Conservation (phyloP, 2,888 invertebrate species). For the Andrena hattorfiana region DNA sequence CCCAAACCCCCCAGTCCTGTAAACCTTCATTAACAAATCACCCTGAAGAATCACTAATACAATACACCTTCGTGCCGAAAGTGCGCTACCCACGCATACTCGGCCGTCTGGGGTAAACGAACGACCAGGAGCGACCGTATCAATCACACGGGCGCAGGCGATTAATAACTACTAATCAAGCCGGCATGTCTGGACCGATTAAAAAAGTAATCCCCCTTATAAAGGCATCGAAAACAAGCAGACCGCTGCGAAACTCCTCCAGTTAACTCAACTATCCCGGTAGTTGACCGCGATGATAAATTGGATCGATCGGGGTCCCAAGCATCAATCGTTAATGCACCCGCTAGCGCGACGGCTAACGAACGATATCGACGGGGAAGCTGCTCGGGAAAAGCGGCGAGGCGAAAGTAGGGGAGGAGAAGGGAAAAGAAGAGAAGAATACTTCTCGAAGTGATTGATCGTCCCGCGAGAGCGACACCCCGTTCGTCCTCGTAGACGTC, state of each 20-base stretch:
- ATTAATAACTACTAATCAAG: slow-evolving; percentile 6
- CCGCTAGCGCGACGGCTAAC: slow-evolving; percentile 42
- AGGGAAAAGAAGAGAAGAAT: slow-evolving; percentile 50
- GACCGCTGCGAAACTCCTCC: background rate
- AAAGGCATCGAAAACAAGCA: background rate
- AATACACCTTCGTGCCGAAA: too few relatives aligned
- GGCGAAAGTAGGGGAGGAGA: slow-evolving; percentile 22
- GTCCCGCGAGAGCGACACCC: slow-evolving; percentile 67
- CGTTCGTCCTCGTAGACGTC: slow-evolving; percentile 52
- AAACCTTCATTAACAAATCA: too few relatives aligned
- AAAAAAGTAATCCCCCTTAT: background rate
- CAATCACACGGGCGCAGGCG: background rate
- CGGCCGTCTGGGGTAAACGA: background rate
- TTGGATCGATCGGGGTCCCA: background rate
- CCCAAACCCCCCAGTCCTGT: too few relatives aligned
- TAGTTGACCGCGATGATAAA: slow-evolving; percentile 15
- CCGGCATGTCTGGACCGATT: background rate
- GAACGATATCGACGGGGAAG: slow-evolving; percentile 53
- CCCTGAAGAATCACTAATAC: too few relatives aligned
- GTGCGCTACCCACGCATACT: background rate
- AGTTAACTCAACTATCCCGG: background rate
- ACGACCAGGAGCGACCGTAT: background rate
- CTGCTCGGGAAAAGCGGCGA: slow-evolving; percentile 1
- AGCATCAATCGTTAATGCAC: slow-evolving; percentile 27
- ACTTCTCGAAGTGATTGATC: slow-evolving; percentile 68